These are phyloP conservation scores for Pogonocichla stellata DNA, from an alignment of 2,113 vertebrate species.

Conservation along the genomic window DNA sequence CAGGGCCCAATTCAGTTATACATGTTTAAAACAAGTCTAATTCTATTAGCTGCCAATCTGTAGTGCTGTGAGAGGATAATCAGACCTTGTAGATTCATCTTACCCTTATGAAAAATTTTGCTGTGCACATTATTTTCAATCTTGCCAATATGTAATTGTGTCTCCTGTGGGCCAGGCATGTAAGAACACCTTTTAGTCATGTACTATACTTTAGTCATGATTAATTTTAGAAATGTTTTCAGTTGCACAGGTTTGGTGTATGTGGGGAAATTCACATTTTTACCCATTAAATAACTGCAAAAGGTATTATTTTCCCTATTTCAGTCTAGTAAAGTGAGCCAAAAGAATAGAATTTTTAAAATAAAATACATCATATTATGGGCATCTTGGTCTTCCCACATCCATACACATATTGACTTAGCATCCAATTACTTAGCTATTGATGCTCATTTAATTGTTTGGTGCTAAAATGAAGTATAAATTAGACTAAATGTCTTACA, in stretches of 20 bases:
- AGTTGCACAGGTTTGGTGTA: not conserved
- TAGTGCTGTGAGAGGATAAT: not conserved
- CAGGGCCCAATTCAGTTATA: slow-evolving; percentile 28
- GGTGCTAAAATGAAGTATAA: not conserved
- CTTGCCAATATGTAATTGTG: not conserved
- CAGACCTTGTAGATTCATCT: not conserved
- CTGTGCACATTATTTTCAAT: not conserved
- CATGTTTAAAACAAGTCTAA: slow-evolving; percentile 10
- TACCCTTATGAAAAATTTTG: not conserved
- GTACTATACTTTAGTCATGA: not conserved
- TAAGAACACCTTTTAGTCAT: not conserved
- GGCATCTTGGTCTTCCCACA: not conserved
- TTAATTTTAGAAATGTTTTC: not conserved
- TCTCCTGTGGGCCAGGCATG: not conserved
- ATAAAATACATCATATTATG: not conserved
- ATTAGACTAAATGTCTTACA: not conserved
- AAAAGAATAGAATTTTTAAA: not conserved
- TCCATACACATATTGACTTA: not conserved
- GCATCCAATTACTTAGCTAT: not conserved
- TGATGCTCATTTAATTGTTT: not conserved
- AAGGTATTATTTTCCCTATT: not conserved
- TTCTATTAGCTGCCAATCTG: slow-evolving; percentile 32
- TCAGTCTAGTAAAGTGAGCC: not conserved
- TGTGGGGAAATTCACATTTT: not conserved
- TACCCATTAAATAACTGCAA: not conserved